Conservation (phyloP, 2,113 vertebrate genomes). For the Taxidea taxus region DNA sequence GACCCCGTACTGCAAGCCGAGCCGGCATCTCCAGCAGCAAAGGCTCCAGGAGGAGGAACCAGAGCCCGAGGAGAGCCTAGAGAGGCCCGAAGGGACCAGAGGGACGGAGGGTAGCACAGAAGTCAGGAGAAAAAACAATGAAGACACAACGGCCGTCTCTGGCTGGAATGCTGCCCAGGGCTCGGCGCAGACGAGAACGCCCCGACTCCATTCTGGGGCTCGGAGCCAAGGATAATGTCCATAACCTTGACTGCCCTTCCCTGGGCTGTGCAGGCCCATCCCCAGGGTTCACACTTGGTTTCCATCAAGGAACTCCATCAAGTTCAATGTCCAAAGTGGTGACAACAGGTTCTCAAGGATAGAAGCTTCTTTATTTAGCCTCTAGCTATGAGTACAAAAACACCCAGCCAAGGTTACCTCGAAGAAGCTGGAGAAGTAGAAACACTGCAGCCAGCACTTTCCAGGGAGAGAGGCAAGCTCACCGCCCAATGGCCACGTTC, state of each 20-base stretch:
- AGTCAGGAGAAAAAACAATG: rapidly evolving
- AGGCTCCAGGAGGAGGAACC: neutral
- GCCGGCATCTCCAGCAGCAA: neutral
- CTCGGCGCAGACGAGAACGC: neutral
- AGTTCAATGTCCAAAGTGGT: neutral
- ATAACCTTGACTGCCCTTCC: neutral
- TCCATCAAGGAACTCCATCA: neutral
- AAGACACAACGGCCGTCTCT: rapidly evolving
- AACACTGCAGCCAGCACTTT: neutral
- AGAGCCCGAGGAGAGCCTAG: neutral
- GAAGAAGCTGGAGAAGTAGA: neutral
- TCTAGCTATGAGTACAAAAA: neutral
- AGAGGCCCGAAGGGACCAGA: neutral
- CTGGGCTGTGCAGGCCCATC: neutral
- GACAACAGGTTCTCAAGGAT: neutral
- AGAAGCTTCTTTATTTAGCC: neutral
- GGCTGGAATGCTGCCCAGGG: neutral
- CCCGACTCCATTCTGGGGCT: neutral
- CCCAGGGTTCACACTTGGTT: neutral
- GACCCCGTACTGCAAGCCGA: neutral
- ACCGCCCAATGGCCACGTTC: neutral
- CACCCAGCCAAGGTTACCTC: neutral
- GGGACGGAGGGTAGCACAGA: neutral
- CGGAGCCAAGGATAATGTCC: rapidly evolving
- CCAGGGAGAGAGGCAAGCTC: neutral